phyloP scores from a whole-genome alignment of 1,140 invertebrate genomes.

The Caerostris extrusa region DNA sequence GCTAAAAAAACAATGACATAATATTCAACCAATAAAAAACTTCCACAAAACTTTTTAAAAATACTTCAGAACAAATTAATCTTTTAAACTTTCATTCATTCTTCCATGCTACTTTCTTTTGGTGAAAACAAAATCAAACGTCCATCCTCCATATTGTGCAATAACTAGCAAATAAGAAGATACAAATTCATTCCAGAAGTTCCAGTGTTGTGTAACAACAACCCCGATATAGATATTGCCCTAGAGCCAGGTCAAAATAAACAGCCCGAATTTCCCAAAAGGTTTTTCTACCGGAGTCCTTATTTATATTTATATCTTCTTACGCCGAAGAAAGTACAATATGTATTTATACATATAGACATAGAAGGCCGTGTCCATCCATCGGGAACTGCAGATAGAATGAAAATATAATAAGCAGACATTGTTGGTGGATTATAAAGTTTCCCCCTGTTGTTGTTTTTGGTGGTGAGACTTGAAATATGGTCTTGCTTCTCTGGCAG shows the following conservation, averaged over 20 bases:
- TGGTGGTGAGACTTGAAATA: not conserved
- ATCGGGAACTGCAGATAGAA: conserved; percentile 14
- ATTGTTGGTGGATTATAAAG: conserved; percentile 60
- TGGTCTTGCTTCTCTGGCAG: not conserved
- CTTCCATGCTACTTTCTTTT: not conserved
- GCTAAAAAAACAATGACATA: no score
- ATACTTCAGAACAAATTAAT: not conserved
- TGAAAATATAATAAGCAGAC: conserved; percentile 57
- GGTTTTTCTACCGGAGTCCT: not conserved
- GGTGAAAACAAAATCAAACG: not conserved
- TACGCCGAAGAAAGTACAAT: not conserved
- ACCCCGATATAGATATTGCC: conserved; percentile 17
- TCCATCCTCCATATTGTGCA: not conserved
- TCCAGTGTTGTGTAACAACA: not conserved
- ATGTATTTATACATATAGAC: conserved; percentile 34
- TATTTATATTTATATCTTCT: conserved; percentile 23
- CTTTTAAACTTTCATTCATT: not conserved
- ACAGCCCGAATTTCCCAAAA: not conserved
- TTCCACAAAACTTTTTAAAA: not conserved
- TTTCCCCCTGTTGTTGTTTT: conserved; percentile 24
- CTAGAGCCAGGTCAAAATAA: conserved; percentile 38
- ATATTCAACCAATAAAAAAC: no score
- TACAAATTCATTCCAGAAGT: not conserved
- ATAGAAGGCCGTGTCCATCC: not conserved
- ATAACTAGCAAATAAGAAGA: conserved; percentile 13